Evolutionary conservation across 2,113 vertebrate genomes (phyloP).

Genomic region (Etheostoma cragini): DNA sequence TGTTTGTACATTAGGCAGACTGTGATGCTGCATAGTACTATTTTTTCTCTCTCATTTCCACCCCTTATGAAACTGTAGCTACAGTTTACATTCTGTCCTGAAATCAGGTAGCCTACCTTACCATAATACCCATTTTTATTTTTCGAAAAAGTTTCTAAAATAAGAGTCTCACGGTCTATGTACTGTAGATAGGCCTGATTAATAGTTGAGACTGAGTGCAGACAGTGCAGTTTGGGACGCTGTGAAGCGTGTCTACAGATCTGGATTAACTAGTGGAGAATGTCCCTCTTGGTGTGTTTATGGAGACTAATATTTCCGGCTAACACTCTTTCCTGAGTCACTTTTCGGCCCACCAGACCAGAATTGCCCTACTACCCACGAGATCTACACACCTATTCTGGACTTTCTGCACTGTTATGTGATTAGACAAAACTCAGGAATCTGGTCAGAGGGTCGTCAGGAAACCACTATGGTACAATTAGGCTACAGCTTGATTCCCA

Average conservation of each 20-base stretch:
- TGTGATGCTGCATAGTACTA: neutral
- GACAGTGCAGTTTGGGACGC: slow-evolving; percentile 65
- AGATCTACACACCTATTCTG: neutral
- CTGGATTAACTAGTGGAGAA: slow-evolving; percentile 71
- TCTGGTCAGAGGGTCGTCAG: neutral
- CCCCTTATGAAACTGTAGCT: neutral
- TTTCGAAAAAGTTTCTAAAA: neutral
- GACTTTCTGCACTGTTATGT: neutral
- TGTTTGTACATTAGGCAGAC: neutral
- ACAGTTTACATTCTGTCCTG: slow-evolving; percentile 5
- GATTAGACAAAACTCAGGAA: neutral
- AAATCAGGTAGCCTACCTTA: neutral
- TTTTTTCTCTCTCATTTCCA: neutral
- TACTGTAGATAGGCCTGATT: slow-evolving; percentile 57
- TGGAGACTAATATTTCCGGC: slow-evolving; percentile 44
- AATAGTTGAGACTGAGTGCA: slow-evolving; percentile 57
- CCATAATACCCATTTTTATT: neutral
- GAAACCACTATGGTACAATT: neutral
- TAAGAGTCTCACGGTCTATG: slow-evolving; percentile 15
- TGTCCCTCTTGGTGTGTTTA: slow-evolving; percentile 36
- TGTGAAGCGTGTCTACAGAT: slow-evolving; percentile 71
- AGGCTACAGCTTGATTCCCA: neutral
- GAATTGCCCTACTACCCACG: slow-evolving; percentile 1
- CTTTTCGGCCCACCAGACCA: slow-evolving; percentile 23
- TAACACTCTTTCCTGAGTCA: slow-evolving; percentile 28